Percentiles rank a stretch among this genome's conserved stretches.
These are phyloP conservation scores for Epizoanthus ramosus DNA, from an alignment of 92 coral and sea anemone genomes.

Conservation along the genomic window DNA sequence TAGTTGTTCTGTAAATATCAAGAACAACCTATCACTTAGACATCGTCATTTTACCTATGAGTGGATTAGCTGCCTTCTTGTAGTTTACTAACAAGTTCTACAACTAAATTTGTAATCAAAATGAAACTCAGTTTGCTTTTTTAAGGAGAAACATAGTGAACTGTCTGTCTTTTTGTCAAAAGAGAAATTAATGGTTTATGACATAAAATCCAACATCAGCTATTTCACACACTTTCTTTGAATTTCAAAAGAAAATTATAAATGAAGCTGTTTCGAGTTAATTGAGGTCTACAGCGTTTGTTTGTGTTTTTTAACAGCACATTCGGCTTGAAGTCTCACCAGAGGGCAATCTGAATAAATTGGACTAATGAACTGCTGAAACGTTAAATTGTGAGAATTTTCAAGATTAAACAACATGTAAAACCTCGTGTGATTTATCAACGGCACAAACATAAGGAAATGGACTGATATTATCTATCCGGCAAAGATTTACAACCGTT, in stretches of 20 bases:
- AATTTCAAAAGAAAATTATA: slow-evolving; percentile 18
- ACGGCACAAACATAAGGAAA: not conserved
- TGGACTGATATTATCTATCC: not conserved
- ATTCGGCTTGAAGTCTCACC: not conserved
- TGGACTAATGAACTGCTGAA: not conserved
- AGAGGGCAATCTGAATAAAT: not conserved
- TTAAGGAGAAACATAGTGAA: not conserved
- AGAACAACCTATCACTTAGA: too few relatives aligned
- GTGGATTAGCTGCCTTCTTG: too few relatives aligned
- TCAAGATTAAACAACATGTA: too few relatives aligned
- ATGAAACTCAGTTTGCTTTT: not conserved
- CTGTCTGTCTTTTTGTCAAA: not conserved
- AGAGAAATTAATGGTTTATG: not conserved
- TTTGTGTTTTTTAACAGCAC: not conserved
- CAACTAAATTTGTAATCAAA: not conserved
- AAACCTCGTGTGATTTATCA: not conserved
- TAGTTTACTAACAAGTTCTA: too few relatives aligned
- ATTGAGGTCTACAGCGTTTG: not conserved
- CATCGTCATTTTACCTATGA: too few relatives aligned
- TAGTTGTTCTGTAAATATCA: too few relatives aligned
- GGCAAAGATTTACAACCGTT: not conserved
- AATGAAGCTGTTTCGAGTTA: not conserved
- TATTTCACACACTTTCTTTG: slow-evolving; percentile 13
- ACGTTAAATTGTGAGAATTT: not conserved
- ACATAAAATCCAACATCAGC: not conserved